Base-by-base conservation (phyloP, 2,888 invertebrate species). In the Tetropium fuscum region DNA sequence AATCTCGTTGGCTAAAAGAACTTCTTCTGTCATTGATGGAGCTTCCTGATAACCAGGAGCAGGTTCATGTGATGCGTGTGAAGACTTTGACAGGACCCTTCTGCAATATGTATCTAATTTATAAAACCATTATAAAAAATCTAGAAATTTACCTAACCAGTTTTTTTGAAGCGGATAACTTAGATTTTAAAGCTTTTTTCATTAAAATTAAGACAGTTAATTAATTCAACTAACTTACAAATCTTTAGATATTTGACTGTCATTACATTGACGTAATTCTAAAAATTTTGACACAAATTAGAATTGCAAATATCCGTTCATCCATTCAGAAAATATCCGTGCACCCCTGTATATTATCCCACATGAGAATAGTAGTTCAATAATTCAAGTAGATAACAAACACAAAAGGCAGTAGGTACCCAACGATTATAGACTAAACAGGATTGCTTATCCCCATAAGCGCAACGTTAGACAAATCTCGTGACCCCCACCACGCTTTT, bases 1-100 rank as follows among this genome's bases (percentile, higher is more conserved):
- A 40, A 81, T 68, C 73, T 82, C 82, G n/a, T 58, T 53, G 10
- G 63, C 58, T 41, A 74, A 47, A 41, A 59, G 38, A 30, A 53
- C 40, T 41, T 72, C 72, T 40, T 66, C 65, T 22, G 49, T 62
- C 68, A 69, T 70, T 40, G 34, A 41, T n/a, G n/a, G n/a, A 36
- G 25, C 53, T 53, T 51, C 60, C 38, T 49, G 47, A 51, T 34
- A 49, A 47, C 58, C 51, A 34, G 58, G 58, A 16, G 53, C 36
- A 30, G 66, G 61, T 20, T 63, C 58, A 53, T 66, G 62, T 41
- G 68, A 63, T 32, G 56, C 20, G 15, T 43, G 56, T 8, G 69
- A 70, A 16, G 70, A 60, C 58, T 69, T 70, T 51, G 75, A 74
- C 62, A 72, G 57, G n/a, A 74, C 71, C 58, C 64, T 65, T 56